Conservation (phyloP, 1,140 invertebrate species). For the Coboldia fuscipes region DNA sequence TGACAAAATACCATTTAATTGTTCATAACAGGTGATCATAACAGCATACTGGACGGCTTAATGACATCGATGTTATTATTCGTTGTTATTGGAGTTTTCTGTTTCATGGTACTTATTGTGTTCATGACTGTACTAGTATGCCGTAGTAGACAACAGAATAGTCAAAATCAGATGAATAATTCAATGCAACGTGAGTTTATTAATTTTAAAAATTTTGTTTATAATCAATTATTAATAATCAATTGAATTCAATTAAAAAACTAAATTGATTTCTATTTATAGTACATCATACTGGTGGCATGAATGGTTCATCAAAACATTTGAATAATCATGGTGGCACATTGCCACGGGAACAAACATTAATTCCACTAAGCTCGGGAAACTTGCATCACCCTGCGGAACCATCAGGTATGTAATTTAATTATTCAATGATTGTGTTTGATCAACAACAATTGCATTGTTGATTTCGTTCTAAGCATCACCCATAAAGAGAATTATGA, state of each 20-base stretch:
- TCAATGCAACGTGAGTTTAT: slow-evolving; percentile 12
- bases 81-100: background rate
- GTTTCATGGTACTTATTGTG: too few species aligned
- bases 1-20: slow-evolving; percentile 1
- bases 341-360: slow-evolving; percentile 20
- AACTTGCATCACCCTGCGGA: slow-evolving; percentile 86
- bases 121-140: too few species aligned
- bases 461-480: too few species aligned
- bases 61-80: background rate
- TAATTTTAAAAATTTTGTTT: slow-evolving; percentile 1
- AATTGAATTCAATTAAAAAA: too few species aligned
- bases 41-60: too few species aligned
- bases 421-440: slow-evolving; percentile 26
- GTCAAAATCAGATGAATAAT: too few species aligned
- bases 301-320: slow-evolving; percentile 48
- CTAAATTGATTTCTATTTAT: too few species aligned
- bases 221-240: too few species aligned
- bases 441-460: too few species aligned
- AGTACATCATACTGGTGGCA: slow-evolving; percentile 65
- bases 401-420: slow-evolving; percentile 41
- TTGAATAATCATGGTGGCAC: slow-evolving; percentile 29
- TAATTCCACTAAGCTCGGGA: slow-evolving; percentile 41
- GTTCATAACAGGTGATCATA: too few species aligned
- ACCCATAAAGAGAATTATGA: too few species aligned
- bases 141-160: too few species aligned